Conservation (phyloP, 2,113 vertebrate genomes). For the Cottus gobio region DNA sequence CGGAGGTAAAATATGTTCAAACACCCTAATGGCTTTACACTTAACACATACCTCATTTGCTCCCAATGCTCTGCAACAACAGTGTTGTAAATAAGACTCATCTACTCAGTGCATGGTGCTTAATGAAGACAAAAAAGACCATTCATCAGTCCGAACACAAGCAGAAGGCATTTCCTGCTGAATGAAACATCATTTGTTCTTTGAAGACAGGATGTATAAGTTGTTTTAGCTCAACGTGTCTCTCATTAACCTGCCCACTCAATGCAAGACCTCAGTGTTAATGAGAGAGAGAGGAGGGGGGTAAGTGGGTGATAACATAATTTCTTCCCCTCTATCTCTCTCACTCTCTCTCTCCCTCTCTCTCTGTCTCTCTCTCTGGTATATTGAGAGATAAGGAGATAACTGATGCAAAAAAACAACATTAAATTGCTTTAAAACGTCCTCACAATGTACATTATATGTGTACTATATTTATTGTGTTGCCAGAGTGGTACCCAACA, state of each 20-base stretch:
- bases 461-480: background rate
- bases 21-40: constrained; percentile 48
- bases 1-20: constrained; percentile 50
- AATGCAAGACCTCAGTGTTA: constrained; percentile 72
- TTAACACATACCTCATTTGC: constrained; percentile 36
- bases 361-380: constrained; percentile 4
- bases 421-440: background rate
- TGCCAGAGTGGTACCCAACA: background rate
- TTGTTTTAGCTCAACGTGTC: constrained; percentile 62
- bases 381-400: background rate
- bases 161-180: constrained; percentile 35
- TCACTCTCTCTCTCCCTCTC: background rate
- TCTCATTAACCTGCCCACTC: constrained; percentile 80
- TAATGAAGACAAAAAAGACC: background rate
- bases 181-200: constrained; percentile 64
- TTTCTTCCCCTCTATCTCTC: background rate
- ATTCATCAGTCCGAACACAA: constrained; percentile 12
- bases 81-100: constrained; percentile 34
- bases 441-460: background rate
- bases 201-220: constrained; percentile 69
- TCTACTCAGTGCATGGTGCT: constrained; percentile 4
- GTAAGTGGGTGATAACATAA: constrained; percentile 37
- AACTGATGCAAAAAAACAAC: background rate
- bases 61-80: background rate
- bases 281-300: constrained; percentile 48